Conservation (phyloP, 2,888 invertebrate species). For the Ectemnius lituratus region DNA sequence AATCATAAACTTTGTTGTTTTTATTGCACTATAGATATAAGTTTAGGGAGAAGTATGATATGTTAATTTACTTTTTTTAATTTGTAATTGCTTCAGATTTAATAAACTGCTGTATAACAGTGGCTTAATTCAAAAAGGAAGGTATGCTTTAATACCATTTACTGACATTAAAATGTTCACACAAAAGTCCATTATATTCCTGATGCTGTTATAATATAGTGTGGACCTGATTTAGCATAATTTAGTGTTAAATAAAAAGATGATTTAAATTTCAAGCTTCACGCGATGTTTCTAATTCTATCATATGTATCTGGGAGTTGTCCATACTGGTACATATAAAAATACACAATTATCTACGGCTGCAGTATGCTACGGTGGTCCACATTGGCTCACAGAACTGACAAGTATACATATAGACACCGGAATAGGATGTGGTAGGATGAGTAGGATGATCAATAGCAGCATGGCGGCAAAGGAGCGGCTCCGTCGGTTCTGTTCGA, state of each 20-base stretch:
- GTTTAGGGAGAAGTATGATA: constrained; percentile 58
- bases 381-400: no score
- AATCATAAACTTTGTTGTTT: constrained; percentile 69
- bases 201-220: no score
- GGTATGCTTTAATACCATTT: constrained; percentile 30
- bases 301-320: no score
- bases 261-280: neutral
- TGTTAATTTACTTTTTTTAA: constrained; percentile 60
- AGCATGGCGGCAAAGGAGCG: constrained; percentile 56
- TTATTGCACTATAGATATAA: constrained; percentile 64
- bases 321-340: no score
- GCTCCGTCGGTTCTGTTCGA: constrained; percentile 45
- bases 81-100: constrained; percentile 61
- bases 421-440: neutral
- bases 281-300: neutral
- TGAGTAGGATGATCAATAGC: constrained; percentile 52
- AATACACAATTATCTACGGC: no score
- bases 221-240: neutral
- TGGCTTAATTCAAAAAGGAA: constrained; percentile 44
- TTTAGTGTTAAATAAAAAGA: neutral
- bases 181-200: neutral
- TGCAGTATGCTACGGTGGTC: no score
- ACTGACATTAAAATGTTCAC: neutral
- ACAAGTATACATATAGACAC: no score
- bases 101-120: constrained; percentile 62